These are phyloP conservation scores for Eilema griseolum DNA, from an alignment of 2,888 invertebrate genomes.

Conservation along the genomic window DNA sequence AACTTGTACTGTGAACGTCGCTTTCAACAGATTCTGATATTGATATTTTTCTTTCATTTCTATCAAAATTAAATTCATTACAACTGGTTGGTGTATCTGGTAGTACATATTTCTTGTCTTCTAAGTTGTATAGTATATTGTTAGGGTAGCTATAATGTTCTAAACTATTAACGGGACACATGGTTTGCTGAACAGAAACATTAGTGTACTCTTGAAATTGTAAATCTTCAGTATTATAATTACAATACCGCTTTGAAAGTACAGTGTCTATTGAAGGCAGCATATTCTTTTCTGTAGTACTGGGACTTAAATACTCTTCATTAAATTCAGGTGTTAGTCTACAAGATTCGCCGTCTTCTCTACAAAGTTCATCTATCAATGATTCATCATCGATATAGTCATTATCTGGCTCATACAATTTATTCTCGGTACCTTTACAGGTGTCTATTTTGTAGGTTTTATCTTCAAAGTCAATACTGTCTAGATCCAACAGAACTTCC, in stretches of 20 bases:
- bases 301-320: slow-evolving; percentile 70
- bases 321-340: slow-evolving; percentile 75
- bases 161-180: slow-evolving; percentile 64
- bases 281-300: slow-evolving; percentile 66
- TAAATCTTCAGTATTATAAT: slow-evolving; percentile 67
- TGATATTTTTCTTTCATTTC: slow-evolving; percentile 74
- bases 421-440: slow-evolving; percentile 56
- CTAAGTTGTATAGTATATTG: slow-evolving; percentile 78
- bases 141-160: slow-evolving; percentile 84
- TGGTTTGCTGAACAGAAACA: slow-evolving; percentile 49
- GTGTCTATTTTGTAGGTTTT: slow-evolving; percentile 65
- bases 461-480: slow-evolving; percentile 78
- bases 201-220: slow-evolving; percentile 53
- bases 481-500: slow-evolving; percentile 79
- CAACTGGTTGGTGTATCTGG: slow-evolving; percentile 82
- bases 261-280: slow-evolving; percentile 82
- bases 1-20: slow-evolving; percentile 77
- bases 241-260: slow-evolving; percentile 77
- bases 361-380: slow-evolving; percentile 79
- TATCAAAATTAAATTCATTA: slow-evolving; percentile 76
- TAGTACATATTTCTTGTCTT: slow-evolving; percentile 73
- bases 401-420: slow-evolving; percentile 65
- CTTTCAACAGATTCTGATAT: slow-evolving; percentile 81
- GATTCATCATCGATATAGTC: slow-evolving; percentile 84
- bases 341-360: slow-evolving; percentile 78